Evolutionary conservation across 2,797 vertebrate species (phyloP), one percentile per base, ranked within the genome.

Genomic region (Dallia pectoralis): DNA sequence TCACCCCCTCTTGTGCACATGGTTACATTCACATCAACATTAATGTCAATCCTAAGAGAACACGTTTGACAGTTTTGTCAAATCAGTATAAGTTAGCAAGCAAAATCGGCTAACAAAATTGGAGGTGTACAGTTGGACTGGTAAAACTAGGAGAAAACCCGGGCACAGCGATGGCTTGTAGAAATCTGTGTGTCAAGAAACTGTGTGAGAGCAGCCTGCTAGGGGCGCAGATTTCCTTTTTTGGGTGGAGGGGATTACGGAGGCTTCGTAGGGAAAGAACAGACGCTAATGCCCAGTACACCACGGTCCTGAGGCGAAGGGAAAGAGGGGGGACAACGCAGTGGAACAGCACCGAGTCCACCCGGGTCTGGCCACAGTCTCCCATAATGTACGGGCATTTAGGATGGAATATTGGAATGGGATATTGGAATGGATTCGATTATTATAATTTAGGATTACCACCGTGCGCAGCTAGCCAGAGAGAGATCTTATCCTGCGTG

Each of bases 211-310:
- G 78, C 72, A 74, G 77, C 40, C 2, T 61, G 69, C 69, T 83
- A 74, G 64, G 2, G 63, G 69, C 70, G 80, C 72, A 51, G 83
- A 85, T 87, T 88, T 85, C 79, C 80, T 86, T 80, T 85, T 84
- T 83, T 82, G 87, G 81, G 81, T 72, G 82, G 78, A 67, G 77
- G 76, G 81, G 86, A 88, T 90, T 88, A 90, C 67, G 76, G 82
- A 62, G 70, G 76, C 78, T 82, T 81, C 79, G 59, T 61, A 77
- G 76, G 56, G 56, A 14, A 77, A 18, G 72, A 80, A 80, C 51
- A 77, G 72, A 74, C 72, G 77, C 70, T 75, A 77, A 74, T 80
- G 74, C 82, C 25, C 22, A 59, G 53, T 4, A 59, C 53, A 59
- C 22, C 9, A 22, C 25, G 53, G 53, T 59, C 53, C 53, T 19